These are phyloP conservation scores for Epizoanthus fatuus DNA, from an alignment of 92 coral and sea anemone genomes.

Conservation along the genomic window DNA sequence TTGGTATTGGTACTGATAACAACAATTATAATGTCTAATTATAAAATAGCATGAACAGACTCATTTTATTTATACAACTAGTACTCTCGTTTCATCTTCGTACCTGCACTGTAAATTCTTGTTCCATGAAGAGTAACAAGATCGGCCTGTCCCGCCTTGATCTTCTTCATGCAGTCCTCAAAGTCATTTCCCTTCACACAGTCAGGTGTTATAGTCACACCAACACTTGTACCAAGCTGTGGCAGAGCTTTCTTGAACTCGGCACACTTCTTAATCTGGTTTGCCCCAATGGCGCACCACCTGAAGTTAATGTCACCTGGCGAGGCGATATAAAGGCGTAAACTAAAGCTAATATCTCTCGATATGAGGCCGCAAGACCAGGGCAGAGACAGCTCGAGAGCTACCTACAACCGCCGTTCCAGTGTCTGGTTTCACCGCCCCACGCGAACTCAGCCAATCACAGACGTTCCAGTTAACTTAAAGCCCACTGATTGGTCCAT, in stretches of 20 bases:
- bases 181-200: constrained; percentile 26
- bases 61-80: no score
- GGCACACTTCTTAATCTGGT: constrained; percentile 2
- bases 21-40: neutral
- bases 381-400: no score
- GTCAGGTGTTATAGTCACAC: neutral
- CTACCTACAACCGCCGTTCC: no score
- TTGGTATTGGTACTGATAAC: neutral
- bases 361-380: no score
- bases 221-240: neutral
- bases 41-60: neutral
- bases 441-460: no score
- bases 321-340: no score
- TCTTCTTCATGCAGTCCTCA: constrained; percentile 46
- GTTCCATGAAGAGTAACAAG: constrained; percentile 57
- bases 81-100: no score
- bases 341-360: no score
- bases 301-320: constrained; percentile 3
- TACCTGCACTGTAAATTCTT: constrained; percentile 57
- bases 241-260: neutral
- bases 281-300: constrained; percentile 32
- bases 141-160: constrained; percentile 37
- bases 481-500: no score
- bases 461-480: no score
- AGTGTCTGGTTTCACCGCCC: no score